phyloP scores from a whole-genome alignment of 1,140 invertebrate genomes.

The Hypothenemus hampei region DNA sequence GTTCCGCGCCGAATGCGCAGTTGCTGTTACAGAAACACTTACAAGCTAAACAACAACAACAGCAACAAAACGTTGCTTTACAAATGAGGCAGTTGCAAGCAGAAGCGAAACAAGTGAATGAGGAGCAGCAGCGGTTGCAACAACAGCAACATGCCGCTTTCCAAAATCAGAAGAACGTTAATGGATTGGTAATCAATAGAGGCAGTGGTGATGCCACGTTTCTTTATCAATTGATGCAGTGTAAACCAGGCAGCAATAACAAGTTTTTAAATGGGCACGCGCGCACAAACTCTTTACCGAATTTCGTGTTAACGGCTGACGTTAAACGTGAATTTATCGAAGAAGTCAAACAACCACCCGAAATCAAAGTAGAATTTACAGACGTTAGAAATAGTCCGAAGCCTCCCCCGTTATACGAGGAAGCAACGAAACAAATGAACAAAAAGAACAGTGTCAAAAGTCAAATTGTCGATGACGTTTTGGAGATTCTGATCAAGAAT shows the following conservation, averaged over 20 bases:
- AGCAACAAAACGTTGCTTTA: slow-evolving; percentile 39
- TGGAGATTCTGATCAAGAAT: slow-evolving; percentile 93
- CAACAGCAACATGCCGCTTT: slow-evolving; percentile 45
- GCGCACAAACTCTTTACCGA: slow-evolving; percentile 49
- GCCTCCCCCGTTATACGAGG: slow-evolving; percentile 63
- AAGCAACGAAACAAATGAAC: slow-evolving; percentile 62
- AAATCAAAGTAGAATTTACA: slow-evolving; percentile 39
- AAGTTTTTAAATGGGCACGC: slow-evolving; percentile 41
- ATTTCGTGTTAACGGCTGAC: slow-evolving; percentile 43
- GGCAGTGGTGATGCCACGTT: slow-evolving; percentile 39
- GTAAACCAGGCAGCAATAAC: slow-evolving; percentile 37
- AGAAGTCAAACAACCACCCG: slow-evolving; percentile 37
- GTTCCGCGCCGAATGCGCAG: slow-evolving; percentile 43
- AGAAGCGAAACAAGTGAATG: slow-evolving; percentile 36
- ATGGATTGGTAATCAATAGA: slow-evolving; percentile 38
- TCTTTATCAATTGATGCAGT: slow-evolving; percentile 44
- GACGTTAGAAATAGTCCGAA: slow-evolving; percentile 49
- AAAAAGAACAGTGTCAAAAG: slow-evolving; percentile 63
- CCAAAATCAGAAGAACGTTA: slow-evolving; percentile 42
- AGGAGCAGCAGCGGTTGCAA: slow-evolving; percentile 41
- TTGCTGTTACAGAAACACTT: slow-evolving; percentile 47
- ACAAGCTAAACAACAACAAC: slow-evolving; percentile 58
- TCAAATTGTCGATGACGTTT: slow-evolving; percentile 88
- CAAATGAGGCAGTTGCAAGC: slow-evolving; percentile 45
- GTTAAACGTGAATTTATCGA: slow-evolving; percentile 43